phyloP scores from a whole-genome alignment of 2,113 vertebrate genomes.

The Semicossyphus pulcher region DNA sequence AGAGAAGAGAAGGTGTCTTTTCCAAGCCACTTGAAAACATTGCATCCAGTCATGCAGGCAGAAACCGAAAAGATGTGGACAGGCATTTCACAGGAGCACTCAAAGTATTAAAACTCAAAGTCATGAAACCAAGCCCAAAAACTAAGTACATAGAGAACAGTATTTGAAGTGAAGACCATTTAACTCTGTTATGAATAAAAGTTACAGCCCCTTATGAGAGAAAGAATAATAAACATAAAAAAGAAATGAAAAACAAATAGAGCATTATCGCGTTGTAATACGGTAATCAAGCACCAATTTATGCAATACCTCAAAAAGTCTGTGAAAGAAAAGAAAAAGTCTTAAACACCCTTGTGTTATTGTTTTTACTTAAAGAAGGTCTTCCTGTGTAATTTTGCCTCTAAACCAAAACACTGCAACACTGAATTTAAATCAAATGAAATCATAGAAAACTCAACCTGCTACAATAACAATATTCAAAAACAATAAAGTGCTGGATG shows the following conservation, averaged over 20 bases:
- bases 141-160: conserved; percentile 72
- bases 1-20: conserved; percentile 87
- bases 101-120: conserved; percentile 79
- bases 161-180: conserved; percentile 32
- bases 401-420: conserved; percentile 81
- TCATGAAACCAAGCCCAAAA: conserved; percentile 76
- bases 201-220: conserved; percentile 66
- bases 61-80: conserved; percentile 90
- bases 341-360: conserved; percentile 31
- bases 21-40: conserved; percentile 95
- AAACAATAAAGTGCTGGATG: conserved; percentile 86
- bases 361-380: conserved; percentile 75
- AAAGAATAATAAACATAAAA: conserved; percentile 68
- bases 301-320: conserved; percentile 69
- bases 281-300: conserved; percentile 83
- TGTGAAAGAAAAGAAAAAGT: conserved; percentile 61
- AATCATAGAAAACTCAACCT: conserved; percentile 77
- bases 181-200: conserved; percentile 65
- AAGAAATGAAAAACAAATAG: conserved; percentile 70
- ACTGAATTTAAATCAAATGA: conserved; percentile 80
- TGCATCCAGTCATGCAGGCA: conserved; percentile 99
- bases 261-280: conserved; percentile 51
- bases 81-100: conserved; percentile 99
- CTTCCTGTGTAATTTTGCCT: conserved; percentile 98
- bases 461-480: conserved; percentile 85